phyloP scores from a whole-genome alignment of 2,113 vertebrate species.

The Tenebrosternarchus preto region DNA sequence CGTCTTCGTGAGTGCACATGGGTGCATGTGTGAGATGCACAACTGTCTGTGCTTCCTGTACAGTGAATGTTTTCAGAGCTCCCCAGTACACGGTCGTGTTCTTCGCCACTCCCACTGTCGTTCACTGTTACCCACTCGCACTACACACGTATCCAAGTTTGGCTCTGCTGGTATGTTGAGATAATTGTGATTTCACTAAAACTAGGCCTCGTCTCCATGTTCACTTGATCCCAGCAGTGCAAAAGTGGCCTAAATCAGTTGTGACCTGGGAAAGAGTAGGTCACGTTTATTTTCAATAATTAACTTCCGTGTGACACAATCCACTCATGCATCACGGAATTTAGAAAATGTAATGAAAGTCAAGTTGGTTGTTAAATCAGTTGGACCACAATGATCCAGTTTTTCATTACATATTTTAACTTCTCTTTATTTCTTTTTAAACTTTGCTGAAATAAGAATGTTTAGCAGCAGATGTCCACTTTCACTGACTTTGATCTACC shows the following conservation, averaged over 20 bases:
- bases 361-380: neutral
- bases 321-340: neutral
- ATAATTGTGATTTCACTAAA: neutral
- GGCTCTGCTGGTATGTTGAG: neutral
- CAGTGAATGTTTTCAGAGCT: conserved; percentile 20
- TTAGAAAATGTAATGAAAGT: neutral
- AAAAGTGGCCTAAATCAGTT: neutral
- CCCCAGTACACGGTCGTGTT: conserved; percentile 1
- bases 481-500: too few relatives aligned
- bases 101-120: neutral
- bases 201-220: neutral
- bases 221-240: neutral
- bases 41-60: conserved; percentile 22
- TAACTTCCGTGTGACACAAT: neutral
- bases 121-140: too few relatives aligned
- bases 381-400: neutral
- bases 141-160: neutral
- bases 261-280: neutral
- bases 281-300: too few relatives aligned
- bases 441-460: too few relatives aligned
- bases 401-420: too few relatives aligned
- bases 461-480: too few relatives aligned
- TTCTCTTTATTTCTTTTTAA: too few relatives aligned
- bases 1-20: conserved; percentile 14
- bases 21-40: neutral